Conservation (phyloP, 2,888 invertebrate genomes). For the Stramonita haemastoma region DNA sequence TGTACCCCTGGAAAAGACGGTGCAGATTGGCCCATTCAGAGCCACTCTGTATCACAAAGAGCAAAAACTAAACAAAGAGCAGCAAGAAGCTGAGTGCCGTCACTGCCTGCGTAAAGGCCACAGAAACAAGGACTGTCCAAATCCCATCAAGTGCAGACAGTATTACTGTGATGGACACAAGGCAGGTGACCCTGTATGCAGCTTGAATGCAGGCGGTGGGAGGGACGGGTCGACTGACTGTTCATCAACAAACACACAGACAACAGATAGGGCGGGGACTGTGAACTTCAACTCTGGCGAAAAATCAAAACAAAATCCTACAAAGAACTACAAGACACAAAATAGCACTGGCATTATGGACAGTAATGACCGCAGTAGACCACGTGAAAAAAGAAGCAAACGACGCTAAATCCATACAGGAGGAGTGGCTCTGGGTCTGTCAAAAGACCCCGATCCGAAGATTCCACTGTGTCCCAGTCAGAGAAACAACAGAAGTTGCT, state of each 20-base stretch:
- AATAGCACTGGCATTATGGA: neutral
- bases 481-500: neutral
- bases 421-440: neutral
- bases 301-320: neutral
- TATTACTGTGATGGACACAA: conserved; percentile 12
- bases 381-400: neutral
- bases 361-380: neutral
- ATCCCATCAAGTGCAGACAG: neutral
- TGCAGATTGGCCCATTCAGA: conserved; percentile 9
- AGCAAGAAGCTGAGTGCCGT: neutral
- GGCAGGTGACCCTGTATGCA: neutral
- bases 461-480: neutral
- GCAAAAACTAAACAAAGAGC: neutral
- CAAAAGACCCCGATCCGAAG: neutral
- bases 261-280: neutral
- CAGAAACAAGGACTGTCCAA: neutral
- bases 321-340: neutral
- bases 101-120: neutral
- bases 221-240: neutral
- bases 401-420: neutral
- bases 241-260: neutral
- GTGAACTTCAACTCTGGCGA: neutral
- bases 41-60: neutral
- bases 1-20: neutral
- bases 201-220: neutral